Evolutionary conservation across 2,888 invertebrate species (phyloP).

Genomic region (Eudasyphora cyanicolor): DNA sequence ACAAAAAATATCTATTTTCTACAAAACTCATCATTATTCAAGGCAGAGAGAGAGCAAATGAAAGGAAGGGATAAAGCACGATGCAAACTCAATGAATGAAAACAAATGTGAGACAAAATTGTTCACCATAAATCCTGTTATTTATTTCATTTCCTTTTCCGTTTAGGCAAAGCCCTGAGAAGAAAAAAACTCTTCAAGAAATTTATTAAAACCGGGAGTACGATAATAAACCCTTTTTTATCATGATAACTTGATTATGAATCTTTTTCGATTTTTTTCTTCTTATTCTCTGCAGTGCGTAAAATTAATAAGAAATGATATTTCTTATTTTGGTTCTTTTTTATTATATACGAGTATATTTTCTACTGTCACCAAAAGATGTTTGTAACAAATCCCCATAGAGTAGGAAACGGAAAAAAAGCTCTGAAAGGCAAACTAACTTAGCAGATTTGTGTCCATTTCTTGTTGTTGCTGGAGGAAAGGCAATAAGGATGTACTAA

Average conservation of each 20-base stretch:
- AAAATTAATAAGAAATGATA: constrained; percentile 60
- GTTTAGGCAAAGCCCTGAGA: background rate
- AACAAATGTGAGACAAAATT: background rate
- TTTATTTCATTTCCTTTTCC: constrained; percentile 32
- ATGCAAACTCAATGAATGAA: background rate
- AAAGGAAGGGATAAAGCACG: background rate
- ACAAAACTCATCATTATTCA: constrained; percentile 26
- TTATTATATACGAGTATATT: no score
- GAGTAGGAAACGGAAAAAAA: no score
- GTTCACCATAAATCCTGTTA: constrained; percentile 31
- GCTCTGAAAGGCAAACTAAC: constrained; percentile 24
- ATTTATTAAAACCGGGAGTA: constrained; percentile 14
- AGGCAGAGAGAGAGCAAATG: constrained; percentile 12
- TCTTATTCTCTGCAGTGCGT: background rate
- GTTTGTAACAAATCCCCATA: background rate
- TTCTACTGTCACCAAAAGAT: background rate
- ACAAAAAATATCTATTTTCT: background rate
- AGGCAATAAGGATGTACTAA: background rate
- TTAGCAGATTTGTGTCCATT: constrained; percentile 19
- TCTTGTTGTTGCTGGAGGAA: background rate
- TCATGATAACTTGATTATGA: constrained; percentile 51
- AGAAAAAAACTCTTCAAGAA: constrained; percentile 1
- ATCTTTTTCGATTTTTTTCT: constrained; percentile 21
- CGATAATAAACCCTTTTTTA: constrained; percentile 32
- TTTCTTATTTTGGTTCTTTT: constrained; percentile 45